A percentile compares a stretch with the other conserved stretches of the same genome.
These are phyloP conservation scores for Cecropterus lyciades DNA, from an alignment of 1,140 invertebrate genomes.

Conservation along the genomic window DNA sequence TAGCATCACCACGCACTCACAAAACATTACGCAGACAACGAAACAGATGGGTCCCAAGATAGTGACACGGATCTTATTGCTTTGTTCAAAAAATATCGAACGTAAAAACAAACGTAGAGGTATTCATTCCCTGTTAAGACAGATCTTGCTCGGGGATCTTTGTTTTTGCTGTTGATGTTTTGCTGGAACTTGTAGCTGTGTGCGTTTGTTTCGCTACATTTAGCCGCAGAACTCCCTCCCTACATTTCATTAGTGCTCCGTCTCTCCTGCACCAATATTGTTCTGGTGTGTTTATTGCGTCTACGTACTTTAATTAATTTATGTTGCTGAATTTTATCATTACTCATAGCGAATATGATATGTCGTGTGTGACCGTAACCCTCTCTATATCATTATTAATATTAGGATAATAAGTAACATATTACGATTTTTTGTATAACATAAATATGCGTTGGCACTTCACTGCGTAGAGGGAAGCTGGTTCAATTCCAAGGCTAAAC, in stretches of 20 bases:
- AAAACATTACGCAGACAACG: conserved; percentile 26
- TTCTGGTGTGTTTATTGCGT: conserved; percentile 64
- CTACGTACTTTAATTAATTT: conserved; percentile 67
- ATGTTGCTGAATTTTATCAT: conserved; percentile 43
- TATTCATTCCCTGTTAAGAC: conserved; percentile 48
- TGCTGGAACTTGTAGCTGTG: conserved; percentile 48
- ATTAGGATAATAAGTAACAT: too few species aligned
- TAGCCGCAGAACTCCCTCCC: conserved; percentile 54
- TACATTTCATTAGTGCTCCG: conserved; percentile 73
- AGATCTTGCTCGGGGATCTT: conserved; percentile 53
- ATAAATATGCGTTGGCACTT: too few species aligned
- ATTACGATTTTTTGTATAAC: too few species aligned
- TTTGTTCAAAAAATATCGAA: conserved; percentile 35
- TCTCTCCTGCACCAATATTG: conserved; percentile 54
- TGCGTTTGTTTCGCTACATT: conserved; percentile 69
- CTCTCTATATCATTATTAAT: too few species aligned
- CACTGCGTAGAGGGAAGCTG: too few species aligned
- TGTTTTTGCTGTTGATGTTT: conserved; percentile 61
- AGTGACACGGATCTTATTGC: conserved; percentile 28
- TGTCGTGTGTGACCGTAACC: neutral
- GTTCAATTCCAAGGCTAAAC: too few species aligned
- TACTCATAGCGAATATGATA: neutral
- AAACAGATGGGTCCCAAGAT: conserved; percentile 32
- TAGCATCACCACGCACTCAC: neutral
- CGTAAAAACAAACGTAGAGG: conserved; percentile 38